Evolutionary conservation across 37 sponge, comb jelly and placozoan species (phyloP), one percentile per base, ranked within the genome.

Genomic region (Haliclona indistincta): DNA sequence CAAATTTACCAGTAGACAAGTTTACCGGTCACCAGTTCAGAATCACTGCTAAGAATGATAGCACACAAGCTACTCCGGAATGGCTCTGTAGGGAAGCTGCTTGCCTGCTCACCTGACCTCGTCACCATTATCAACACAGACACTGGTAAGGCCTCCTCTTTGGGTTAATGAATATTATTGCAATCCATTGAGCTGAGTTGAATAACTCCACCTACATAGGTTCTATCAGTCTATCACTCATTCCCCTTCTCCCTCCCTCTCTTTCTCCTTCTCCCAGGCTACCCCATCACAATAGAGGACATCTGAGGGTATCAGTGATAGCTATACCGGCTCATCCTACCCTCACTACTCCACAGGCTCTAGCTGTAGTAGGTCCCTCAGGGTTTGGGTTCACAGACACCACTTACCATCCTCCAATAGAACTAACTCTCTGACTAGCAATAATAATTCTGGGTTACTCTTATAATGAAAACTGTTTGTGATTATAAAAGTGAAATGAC

Each of bases 21-120:
- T 93, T 47, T 64, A 63, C 65, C 56, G 87, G 84, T 10, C n/a
- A 67, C 68, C 33, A 37, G 33, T 8, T 89, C 54, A 42, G 58
- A 49, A 37, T 93, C 8, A 68, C 20, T 15, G 74, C 85, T 32
- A 88, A 93, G 78, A 93, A 93, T 65, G 94, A 93, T 72, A n/a
- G 93, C 73, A 32, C 73, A 61, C 37, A 29, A 43, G 17, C 0
- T 78, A 26, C 53, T 63, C 23, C 38, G 22, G 15, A 49, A 67
- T 22, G 49, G 38, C 25, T 66, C 22, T 28, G 73, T 56, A 4
- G 73, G 73, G 25, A 38, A 25, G 25, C 66, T 79, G 30, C 38
- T 86, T 4, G 81, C 81, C 6, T 63, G 63, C 45, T 85, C 82
- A 22, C 94, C 94, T 0, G 90, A 93, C 41, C 86, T 93, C 28